Base-by-base conservation (phyloP, 2,113 vertebrate species). In the Craseonycteris thonglongyai region DNA sequence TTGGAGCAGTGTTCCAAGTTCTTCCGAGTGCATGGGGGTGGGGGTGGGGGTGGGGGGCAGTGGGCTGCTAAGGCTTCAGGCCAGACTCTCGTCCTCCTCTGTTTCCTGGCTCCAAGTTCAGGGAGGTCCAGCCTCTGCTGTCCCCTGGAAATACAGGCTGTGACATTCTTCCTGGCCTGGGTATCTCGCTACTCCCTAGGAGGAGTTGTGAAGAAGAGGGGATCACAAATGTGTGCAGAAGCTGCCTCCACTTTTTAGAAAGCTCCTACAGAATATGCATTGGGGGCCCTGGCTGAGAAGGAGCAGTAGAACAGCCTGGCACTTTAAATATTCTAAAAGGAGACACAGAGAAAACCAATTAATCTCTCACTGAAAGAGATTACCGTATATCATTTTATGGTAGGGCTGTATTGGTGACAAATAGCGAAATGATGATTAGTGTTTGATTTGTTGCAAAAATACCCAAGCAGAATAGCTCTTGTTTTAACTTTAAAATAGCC, bases 361-460 rank as follows among this genome's bases (percentile, higher is more conserved):
- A 66, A 21, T 82, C 68, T 85, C 71, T 76, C 81, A 84, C 28
- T 5, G 30, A n/a, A 24, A 75, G n/a, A 88, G n/a, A 84, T 76
- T 47, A 51, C 18, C 80, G 9, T 66, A 30, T 19, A 90, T 79
- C 12, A 40, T 82, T 87, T 69, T 68, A 30, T 63, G 84, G 38
- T 45, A 63, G 22, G 58, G 4, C 0, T 69, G n/a, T 76, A 49
- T 45, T 49, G 45, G 69, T 81, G 61, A 86, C 45, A 74, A 91
- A 93, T 61, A 76, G 28, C 9, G 59, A 66, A 93, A 74, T 76
- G 19, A 49, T 88, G 66, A 86, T 78, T 61, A 75, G 38, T 80
- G 68, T 94, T 91, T 88, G 89, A 94, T 83, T 80, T 63, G 51
- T 89, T 69, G 61, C n/a, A 42, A 92, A 78, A 81, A 92, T 3